Evolutionary conservation across 2,113 vertebrate species (phyloP).

Genomic region (Rhea americana): DNA sequence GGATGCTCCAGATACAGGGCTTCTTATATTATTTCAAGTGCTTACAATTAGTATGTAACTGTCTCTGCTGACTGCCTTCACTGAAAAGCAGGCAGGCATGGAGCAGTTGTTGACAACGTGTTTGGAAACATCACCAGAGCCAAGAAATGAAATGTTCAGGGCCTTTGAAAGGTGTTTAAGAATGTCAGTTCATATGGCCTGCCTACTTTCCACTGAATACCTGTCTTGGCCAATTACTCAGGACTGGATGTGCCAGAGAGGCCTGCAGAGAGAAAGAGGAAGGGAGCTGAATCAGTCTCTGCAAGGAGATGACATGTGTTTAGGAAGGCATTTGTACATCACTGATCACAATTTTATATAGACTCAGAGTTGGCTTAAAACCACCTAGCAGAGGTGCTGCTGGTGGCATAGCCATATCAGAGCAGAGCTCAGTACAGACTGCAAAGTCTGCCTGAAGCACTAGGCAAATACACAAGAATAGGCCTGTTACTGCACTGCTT

Average conservation of each 20-base stretch:
- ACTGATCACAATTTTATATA: background rate
- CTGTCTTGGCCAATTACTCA: constrained; percentile 55
- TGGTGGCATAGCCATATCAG: background rate
- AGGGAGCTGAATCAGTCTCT: background rate
- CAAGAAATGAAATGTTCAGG: constrained; percentile 63
- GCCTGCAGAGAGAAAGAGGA: constrained; percentile 10
- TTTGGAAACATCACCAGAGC: constrained; percentile 44
- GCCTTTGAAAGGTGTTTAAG: constrained; percentile 67
- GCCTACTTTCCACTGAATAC: constrained; percentile 65
- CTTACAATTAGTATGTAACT: constrained; percentile 3
- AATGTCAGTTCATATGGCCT: constrained; percentile 56
- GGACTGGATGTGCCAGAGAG: constrained; percentile 55
- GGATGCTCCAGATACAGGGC: background rate
- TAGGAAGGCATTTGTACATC: background rate
- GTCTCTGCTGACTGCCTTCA: background rate
- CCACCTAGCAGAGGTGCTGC: background rate
- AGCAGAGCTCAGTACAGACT: background rate
- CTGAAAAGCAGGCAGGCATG: constrained; percentile 16
- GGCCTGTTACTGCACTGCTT: background rate
- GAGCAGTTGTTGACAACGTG: background rate
- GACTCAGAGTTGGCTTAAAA: background rate
- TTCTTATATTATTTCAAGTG: constrained; percentile 35
- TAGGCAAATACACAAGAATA: background rate
- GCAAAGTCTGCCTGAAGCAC: background rate
- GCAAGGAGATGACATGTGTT: background rate